Evolutionary conservation across 2,888 invertebrate species (phyloP), one percentile per base, ranked within the genome.

Genomic region (Ditylenchus weischeri): DNA sequence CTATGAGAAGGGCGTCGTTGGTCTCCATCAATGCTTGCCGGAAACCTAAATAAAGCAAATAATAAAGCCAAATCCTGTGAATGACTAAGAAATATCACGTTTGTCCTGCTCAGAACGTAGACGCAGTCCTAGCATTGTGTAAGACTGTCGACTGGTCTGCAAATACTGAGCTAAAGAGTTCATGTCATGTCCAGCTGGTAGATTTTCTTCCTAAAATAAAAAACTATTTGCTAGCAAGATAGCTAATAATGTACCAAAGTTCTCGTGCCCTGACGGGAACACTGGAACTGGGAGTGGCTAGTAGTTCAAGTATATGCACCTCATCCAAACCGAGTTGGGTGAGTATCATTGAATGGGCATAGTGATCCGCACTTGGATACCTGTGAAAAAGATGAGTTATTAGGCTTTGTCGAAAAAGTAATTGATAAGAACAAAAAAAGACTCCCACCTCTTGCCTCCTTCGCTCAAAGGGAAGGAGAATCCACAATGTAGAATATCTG

Each of bases 401-500:
- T 13, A 21, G 23, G 13, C 10, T 54, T 29, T 7, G 10, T 13
- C 0, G 67, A 36, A n/a, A 43, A 43, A 8, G 8, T 2, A 38
- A 35, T 18, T 43, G 18, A 75, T 49, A 65, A 15, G 29, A 36
- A 21, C 18, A 54, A 62, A 57, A 38, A 29, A 51, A 54, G 23
- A 23, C 43, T 49, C 43, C 57, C 67, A 81, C 80, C 81, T 64
- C 69, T 76, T 78, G 36, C 79, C 81, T 13, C 64, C 69, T 43
- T 79, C 75, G 51, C 70, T 78, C 7, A 81, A 73, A 7, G 81
- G 75, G 64, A 74, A 74, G 48, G 70, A 74, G 69, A 75, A 80
- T 21, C 79, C 81, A 54, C 76, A 78, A 62, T 81, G 81, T 43
- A 81, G 70, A 43, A 79, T 69, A 62, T 81, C 81, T 35, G 76